Conservation (phyloP, 1,140 invertebrate genomes). For the Macrosteles quadrilineatus region DNA sequence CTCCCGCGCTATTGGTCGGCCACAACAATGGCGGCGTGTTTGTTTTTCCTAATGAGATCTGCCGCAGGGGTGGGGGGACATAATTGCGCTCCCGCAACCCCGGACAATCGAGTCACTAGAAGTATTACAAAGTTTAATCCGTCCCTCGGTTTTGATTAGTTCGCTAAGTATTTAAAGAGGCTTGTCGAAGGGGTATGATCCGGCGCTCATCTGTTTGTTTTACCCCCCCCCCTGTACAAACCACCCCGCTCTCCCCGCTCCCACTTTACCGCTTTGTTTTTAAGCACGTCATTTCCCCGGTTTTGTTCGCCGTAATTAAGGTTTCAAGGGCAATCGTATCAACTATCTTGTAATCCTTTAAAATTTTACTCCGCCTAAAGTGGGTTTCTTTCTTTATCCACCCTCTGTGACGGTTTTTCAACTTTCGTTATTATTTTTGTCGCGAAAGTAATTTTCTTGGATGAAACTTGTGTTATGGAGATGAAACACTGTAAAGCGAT, state of each 20-base stretch:
- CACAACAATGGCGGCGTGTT: conserved; percentile 22
- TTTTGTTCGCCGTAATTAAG: conserved; percentile 21
- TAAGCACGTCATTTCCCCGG: conserved; percentile 15
- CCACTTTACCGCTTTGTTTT: background rate
- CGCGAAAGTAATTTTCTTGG: no score
- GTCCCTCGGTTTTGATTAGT: conserved; percentile 20
- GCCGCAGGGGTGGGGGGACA: background rate
- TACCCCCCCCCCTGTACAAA: background rate
- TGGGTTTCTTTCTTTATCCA: no score
- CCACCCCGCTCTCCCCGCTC: background rate
- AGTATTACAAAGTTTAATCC: conserved; percentile 32
- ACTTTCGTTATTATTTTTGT: no score
- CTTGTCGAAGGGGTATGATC: background rate
- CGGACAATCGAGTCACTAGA: conserved; percentile 24
- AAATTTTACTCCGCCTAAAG: background rate
- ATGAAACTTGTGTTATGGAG: no score
- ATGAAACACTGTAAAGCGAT: no score
- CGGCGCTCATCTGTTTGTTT: background rate
- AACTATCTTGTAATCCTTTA: conserved; percentile 5
- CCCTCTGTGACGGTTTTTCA: no score
- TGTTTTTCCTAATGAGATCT: conserved; percentile 37
- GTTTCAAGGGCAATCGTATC: conserved; percentile 19
- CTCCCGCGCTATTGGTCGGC: background rate
- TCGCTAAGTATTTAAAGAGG: conserved; percentile 28
- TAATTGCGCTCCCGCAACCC: conserved; percentile 16